phyloP scores from a whole-genome alignment of 2,888 invertebrate genomes.

The Gymnoscelis rufifasciata region DNA sequence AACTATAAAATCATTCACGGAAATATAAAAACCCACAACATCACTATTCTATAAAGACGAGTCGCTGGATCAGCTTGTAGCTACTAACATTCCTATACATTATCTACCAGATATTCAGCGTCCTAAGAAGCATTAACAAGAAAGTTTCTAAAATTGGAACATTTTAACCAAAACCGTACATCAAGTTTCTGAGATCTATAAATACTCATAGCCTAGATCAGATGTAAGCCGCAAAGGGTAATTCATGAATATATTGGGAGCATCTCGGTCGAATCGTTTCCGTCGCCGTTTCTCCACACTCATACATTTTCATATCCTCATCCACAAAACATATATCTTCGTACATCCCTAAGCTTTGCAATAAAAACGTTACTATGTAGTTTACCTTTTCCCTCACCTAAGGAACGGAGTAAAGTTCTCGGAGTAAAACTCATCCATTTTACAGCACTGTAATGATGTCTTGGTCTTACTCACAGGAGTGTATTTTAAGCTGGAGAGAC shows the following conservation, averaged over 20 bases:
- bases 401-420: conserved; percentile 18
- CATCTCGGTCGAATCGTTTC: neutral
- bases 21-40: too few species aligned
- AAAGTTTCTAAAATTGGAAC: too few species aligned
- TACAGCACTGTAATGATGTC: conserved; percentile 23
- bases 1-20: too few species aligned
- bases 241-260: neutral
- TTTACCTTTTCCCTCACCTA: conserved; percentile 15
- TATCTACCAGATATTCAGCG: too few species aligned
- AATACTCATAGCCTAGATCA: neutral
- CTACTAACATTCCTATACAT: too few species aligned
- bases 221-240: neutral
- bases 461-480: conserved; percentile 2
- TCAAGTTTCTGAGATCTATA: neutral
- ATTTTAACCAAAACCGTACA: too few species aligned
- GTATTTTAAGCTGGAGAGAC: neutral
- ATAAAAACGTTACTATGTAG: conserved; percentile 16
- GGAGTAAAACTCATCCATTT: conserved; percentile 16
- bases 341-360: conserved; percentile 11
- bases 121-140: too few species aligned
- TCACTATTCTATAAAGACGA: too few species aligned
- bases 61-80: too few species aligned
- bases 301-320: conserved; percentile 16
- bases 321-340: conserved; percentile 5
- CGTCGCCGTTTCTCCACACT: conserved; percentile 3